Percentiles rank a stretch among this genome's conserved stretches.
Conservation (phyloP, 2,888 invertebrate species). For the Hypercompe scribonia region DNA sequence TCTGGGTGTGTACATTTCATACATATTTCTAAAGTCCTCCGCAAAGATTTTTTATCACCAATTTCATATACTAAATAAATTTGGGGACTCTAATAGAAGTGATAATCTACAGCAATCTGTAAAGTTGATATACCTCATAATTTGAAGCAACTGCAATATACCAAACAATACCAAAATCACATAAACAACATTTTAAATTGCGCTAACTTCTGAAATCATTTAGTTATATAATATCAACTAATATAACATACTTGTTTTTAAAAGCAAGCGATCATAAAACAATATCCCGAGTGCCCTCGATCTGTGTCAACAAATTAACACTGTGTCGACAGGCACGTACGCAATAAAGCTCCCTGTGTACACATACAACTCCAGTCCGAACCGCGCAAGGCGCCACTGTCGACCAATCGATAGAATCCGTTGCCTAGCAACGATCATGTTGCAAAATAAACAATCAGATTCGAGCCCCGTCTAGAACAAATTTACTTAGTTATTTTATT, state of each 20-base stretch:
- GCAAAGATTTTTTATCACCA: too few relatives aligned
- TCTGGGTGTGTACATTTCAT: too few relatives aligned
- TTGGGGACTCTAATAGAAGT: not conserved
- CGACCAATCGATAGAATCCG: constrained; percentile 81
- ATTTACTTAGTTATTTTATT: constrained; percentile 86
- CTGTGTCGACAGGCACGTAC: constrained; percentile 50
- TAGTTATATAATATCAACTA: constrained; percentile 25
- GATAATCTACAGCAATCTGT: too few relatives aligned
- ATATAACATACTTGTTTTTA: constrained; percentile 38
- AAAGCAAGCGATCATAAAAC: constrained; percentile 42
- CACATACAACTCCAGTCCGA: constrained; percentile 40
- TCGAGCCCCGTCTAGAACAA: constrained; percentile 77
- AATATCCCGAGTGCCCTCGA: constrained; percentile 40
- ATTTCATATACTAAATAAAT: not conserved
- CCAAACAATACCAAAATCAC: not conserved
- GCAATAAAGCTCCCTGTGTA: constrained; percentile 52
- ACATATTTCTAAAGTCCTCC: too few relatives aligned
- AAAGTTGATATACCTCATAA: too few relatives aligned
- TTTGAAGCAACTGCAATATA: too few relatives aligned
- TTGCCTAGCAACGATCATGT: constrained; percentile 85
- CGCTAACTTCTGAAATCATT: not conserved
- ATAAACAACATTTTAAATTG: not conserved
- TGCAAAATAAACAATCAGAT: constrained; percentile 87
- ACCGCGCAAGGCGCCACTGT: constrained; percentile 73
- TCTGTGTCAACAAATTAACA: constrained; percentile 55